Percentiles rank a stretch among this genome's conserved stretches.
phyloP scores from a whole-genome alignment of 2,797 vertebrate species.

The Anableps anableps region DNA sequence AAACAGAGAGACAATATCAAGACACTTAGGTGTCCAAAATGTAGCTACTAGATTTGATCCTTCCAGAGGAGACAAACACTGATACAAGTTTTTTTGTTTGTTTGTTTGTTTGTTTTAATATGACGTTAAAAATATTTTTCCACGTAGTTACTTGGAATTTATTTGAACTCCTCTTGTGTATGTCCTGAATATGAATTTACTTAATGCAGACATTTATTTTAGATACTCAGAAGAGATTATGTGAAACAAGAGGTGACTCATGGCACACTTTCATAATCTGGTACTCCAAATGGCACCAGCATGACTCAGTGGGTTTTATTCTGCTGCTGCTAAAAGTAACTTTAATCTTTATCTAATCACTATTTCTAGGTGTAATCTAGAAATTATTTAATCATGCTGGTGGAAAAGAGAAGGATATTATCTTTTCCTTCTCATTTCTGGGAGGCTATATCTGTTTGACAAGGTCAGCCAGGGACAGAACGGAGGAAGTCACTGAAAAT shows the following conservation, averaged over 20 bases:
- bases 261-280: not conserved
- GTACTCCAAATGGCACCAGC: slow-evolving; percentile 1
- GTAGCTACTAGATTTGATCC: not conserved
- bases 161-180: not conserved
- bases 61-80: not conserved
- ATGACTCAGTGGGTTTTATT: slow-evolving; percentile 26
- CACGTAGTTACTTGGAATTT: not conserved
- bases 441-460: not conserved
- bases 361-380: not conserved
- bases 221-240: not conserved
- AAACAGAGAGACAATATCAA: slow-evolving; percentile 6
- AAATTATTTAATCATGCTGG: not conserved
- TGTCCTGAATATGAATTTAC: not conserved
- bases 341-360: not conserved
- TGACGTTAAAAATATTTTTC: not conserved
- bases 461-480: not conserved
- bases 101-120: too few species aligned
- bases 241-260: slow-evolving; percentile 18
- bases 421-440: not conserved
- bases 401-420: not conserved
- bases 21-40: not conserved
- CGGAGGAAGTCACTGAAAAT: not conserved
- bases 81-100: too few species aligned
- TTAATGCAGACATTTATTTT: not conserved
- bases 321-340: not conserved